phyloP scores from a whole-genome alignment of 2,888 invertebrate species.

The Chydorus sphaericus region DNA sequence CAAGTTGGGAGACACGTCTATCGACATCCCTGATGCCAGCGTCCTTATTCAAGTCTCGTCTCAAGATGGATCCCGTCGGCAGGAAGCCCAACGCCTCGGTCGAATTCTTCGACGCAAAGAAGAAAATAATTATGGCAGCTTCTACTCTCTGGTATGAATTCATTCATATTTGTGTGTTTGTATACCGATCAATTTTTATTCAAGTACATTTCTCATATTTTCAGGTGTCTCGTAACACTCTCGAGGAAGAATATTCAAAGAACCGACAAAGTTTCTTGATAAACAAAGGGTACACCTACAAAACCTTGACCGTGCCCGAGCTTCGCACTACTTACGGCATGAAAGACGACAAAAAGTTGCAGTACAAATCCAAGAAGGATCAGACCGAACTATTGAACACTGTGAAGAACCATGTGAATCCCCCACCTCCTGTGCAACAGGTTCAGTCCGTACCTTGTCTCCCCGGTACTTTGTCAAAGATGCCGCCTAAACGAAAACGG shows the following conservation, averaged over 20 bases:
- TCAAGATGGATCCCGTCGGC: slow-evolving; percentile 93
- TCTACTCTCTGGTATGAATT: slow-evolving; percentile 94
- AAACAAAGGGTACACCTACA: slow-evolving; percentile 99
- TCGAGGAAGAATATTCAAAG: slow-evolving; percentile 96
- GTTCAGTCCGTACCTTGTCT: no score
- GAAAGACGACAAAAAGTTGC: slow-evolving; percentile 76
- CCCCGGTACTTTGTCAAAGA: no score
- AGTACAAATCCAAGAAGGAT: slow-evolving; percentile 76
- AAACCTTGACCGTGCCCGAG: slow-evolving; percentile 86
- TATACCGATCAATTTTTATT: no score
- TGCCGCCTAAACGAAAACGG: no score
- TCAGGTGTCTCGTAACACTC: slow-evolving; percentile 96
- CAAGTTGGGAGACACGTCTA: slow-evolving; percentile 98
- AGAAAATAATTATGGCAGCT: slow-evolving; percentile 96
- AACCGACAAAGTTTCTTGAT: slow-evolving; percentile 95
- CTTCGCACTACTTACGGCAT: no score
- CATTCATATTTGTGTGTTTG: no score
- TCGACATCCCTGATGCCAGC: slow-evolving; percentile 98
- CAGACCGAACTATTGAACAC: slow-evolving; percentile 84
- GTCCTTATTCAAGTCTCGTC: slow-evolving; percentile 97
- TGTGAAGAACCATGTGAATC: no score
- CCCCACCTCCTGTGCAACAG: no score
- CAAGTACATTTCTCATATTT: no score
- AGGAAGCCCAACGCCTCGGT: slow-evolving; percentile 93
- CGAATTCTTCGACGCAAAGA: slow-evolving; percentile 96